Evolutionary conservation across 2,888 invertebrate species (phyloP), one percentile per base, ranked within the genome.

Genomic region (Pelosia muscerda): DNA sequence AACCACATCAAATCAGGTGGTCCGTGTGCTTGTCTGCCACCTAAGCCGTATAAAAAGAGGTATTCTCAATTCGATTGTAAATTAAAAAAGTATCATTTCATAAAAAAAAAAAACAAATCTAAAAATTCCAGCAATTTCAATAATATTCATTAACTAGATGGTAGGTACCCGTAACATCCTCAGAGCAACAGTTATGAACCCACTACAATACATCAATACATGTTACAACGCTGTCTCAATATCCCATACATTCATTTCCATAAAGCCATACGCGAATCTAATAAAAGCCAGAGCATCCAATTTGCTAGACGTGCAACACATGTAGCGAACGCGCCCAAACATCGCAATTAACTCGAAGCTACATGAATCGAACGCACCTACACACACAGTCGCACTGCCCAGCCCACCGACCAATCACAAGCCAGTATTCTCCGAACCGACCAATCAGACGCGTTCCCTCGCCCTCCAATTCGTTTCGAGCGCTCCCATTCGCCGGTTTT

Each of bases 381-480:
- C 88, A 83, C 84, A 82, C 87, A 83, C 84, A 84, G 76, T 79
- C 83, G 86, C 73, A 73, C 85, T 87, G 91, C 87, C 88, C 90
- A 89, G 86, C 87, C 87, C 85, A 84, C 73, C 86, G 81, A 76
- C 94, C 92, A 93, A 94, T 93, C 90, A 82, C 83, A 81, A 87
- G 86, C 84, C 70, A 58, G 71, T 68, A 73, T 69, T 75, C 80
- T 68, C 71, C 69, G 75, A 72, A 73, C 75, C 86, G 81, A 77
- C 94, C 92, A 93, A 94, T 93, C 89, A 82, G 81, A 84, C 85
- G 86, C 83, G 85, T 81, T 84, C 87, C 76, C 81, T 88, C 81
- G 81, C 81, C 92, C 92, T 89, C 87, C 89, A 86, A 87, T 88
- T 88, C 81, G 77, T 81, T 86, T 76, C 78, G 73, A 71, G 79